phyloP scores from a whole-genome alignment of 2,113 vertebrate genomes.

The Eublepharis macularius region DNA sequence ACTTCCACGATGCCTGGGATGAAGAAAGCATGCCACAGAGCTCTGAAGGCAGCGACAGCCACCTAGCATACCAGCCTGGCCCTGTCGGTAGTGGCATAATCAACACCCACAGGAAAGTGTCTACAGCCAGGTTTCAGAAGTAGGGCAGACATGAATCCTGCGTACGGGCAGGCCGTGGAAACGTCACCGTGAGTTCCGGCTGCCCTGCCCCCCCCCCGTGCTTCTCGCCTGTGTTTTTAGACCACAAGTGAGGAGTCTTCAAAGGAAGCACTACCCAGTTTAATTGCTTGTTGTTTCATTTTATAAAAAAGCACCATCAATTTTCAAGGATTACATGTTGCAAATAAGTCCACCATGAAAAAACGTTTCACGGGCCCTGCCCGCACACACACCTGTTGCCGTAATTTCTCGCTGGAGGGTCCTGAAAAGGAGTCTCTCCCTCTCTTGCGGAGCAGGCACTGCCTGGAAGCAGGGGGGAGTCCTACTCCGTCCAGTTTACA shows the following conservation, averaged over 20 bases:
- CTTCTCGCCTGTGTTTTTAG: neutral
- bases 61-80: too few species aligned
- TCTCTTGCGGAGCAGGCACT: neutral
- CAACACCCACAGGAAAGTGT: fast-evolving
- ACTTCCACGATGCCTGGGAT: neutral
- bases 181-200: fast-evolving
- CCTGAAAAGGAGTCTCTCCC: too few species aligned
- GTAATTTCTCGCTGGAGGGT: too few species aligned
- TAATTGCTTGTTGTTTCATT: neutral
- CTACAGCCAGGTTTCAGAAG: neutral
- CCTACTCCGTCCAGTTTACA: neutral
- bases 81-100: neutral
- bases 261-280: too few species aligned
- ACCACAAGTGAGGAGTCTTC: neutral
- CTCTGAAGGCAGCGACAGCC: neutral
- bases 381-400: too few species aligned
- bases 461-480: fast-evolving
- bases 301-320: neutral
- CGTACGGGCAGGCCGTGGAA: fast-evolving
- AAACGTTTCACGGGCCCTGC: neutral
- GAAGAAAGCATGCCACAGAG: neutral
- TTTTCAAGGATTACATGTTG: neutral
- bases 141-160: neutral
- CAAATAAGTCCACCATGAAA: neutral
- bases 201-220: fast-evolving